These are phyloP conservation scores for Polylopha cassiicola DNA, from an alignment of 2,888 invertebrate species.

Conservation along the genomic window DNA sequence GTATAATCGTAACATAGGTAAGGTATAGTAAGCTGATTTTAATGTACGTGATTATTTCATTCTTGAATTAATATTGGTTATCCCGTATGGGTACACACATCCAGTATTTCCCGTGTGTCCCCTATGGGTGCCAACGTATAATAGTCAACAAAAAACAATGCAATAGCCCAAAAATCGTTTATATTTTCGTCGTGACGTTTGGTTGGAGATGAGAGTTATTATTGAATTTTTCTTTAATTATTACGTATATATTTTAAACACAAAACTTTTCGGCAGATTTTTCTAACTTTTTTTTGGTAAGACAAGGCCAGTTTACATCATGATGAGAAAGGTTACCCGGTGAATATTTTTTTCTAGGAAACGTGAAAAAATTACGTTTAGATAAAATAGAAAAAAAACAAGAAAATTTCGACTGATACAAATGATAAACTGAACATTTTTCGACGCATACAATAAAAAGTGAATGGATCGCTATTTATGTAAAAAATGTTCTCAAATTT, in stretches of 20 bases:
- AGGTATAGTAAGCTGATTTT: slow-evolving; percentile 74
- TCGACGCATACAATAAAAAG: slow-evolving; percentile 51
- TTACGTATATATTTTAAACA: slow-evolving; percentile 51
- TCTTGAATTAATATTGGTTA: slow-evolving; percentile 71
- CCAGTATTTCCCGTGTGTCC: slow-evolving; percentile 4
- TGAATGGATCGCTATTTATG: slow-evolving; percentile 76
- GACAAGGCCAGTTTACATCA: slow-evolving; percentile 55
- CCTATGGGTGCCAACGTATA: slow-evolving; percentile 49
- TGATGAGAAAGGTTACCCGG: slow-evolving; percentile 58
- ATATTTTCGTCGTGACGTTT: slow-evolving; percentile 58
- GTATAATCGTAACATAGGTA: slow-evolving; percentile 72
- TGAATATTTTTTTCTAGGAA: slow-evolving; percentile 69
- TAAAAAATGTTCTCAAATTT: slow-evolving; percentile 73
- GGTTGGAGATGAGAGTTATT: slow-evolving; percentile 42
- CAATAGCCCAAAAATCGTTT: slow-evolving; percentile 75
- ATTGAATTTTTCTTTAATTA: slow-evolving; percentile 40
- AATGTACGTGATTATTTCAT: slow-evolving; percentile 73
- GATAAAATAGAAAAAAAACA: slow-evolving; percentile 46
- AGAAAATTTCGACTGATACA: slow-evolving; percentile 31
- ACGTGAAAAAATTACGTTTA: slow-evolving; percentile 54
- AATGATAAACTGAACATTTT: slow-evolving; percentile 23
- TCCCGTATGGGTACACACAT: slow-evolving; percentile 16
- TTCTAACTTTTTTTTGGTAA: slow-evolving; percentile 53
- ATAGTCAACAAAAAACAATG: slow-evolving; percentile 63
- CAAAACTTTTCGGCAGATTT: slow-evolving; percentile 66